A percentile compares a stretch with the other conserved stretches of the same genome.
These are phyloP conservation scores for Paralichthys olivaceus DNA, from an alignment of 2,113 vertebrate genomes.

Conservation along the genomic window DNA sequence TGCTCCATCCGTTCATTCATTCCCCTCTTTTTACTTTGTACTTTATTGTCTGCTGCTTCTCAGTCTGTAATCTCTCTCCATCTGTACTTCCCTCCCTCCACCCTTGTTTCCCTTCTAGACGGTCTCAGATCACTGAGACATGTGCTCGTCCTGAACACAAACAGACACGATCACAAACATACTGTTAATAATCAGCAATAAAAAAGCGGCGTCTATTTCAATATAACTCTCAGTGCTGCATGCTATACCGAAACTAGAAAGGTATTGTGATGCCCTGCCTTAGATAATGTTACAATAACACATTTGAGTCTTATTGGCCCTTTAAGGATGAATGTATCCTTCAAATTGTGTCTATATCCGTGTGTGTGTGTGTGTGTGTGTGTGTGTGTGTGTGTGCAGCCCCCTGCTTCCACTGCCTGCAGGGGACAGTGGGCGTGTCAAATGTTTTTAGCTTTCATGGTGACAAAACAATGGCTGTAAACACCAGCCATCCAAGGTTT, in stretches of 20 bases:
- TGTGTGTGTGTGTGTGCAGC: background rate
- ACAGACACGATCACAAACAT: background rate
- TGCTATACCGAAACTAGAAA: background rate
- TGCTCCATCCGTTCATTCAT: slow-evolving; percentile 5
- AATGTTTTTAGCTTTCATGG: background rate
- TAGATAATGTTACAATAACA: background rate
- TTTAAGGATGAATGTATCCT: background rate
- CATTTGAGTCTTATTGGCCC: background rate
- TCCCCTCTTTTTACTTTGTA: background rate
- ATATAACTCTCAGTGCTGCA: background rate
- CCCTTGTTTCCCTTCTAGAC: slow-evolving; percentile 4
- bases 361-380: no score
- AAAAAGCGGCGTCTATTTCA: slow-evolving; percentile 12
- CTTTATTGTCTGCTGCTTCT: background rate
- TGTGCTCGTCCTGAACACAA: background rate
- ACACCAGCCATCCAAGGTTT: background rate
- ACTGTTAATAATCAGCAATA: slow-evolving; percentile 1
- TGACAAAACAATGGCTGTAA: background rate
- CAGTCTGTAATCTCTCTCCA: background rate
- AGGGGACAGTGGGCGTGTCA: background rate
- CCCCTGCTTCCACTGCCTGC: background rate
- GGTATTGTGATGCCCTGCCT: background rate
- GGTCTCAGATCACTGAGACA: slow-evolving; percentile 14
- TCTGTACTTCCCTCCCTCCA: background rate
- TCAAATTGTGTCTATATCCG: no score